phyloP scores from a whole-genome alignment of 2,113 vertebrate species.

The Sinocyclocheilus anophthalmus region DNA sequence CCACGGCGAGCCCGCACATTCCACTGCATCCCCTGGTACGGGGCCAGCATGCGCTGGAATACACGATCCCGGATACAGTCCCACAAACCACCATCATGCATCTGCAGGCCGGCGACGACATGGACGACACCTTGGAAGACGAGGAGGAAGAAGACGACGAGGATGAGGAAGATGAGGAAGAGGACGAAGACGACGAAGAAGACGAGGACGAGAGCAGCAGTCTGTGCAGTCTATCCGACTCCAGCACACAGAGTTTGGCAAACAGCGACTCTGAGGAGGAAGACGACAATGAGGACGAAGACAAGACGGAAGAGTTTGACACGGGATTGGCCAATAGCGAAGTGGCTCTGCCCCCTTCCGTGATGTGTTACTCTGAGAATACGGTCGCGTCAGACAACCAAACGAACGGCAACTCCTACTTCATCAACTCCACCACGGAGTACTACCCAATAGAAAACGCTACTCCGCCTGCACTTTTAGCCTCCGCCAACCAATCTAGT shows the following conservation, averaged over 20 bases:
- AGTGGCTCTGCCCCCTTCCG: conserved; percentile 84
- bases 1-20: conserved; percentile 79
- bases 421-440: conserved; percentile 84
- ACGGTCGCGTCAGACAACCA: conserved; percentile 82
- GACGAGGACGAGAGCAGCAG: conserved; percentile 93
- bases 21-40: conserved; percentile 80
- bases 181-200: conserved; percentile 71
- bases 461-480: conserved; percentile 67
- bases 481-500: conserved; percentile 75
- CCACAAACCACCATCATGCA: conserved; percentile 85
- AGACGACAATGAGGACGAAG: conserved; percentile 80
- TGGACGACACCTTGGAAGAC: conserved; percentile 87
- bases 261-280: conserved; percentile 95
- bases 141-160: conserved; percentile 81
- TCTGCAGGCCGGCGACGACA: conserved; percentile 83
- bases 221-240: conserved; percentile 94
- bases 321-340: conserved; percentile 73
- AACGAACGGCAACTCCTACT: conserved; percentile 85
- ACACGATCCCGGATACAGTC: conserved; percentile 82
- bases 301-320: conserved; percentile 83
- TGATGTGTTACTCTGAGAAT: conserved; percentile 88
- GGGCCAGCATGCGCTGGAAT: conserved; percentile 85
- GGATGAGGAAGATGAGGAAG: conserved; percentile 81
- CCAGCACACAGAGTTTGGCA: conserved; percentile 94
- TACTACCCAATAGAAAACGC: conserved; percentile 93